Evolutionary conservation across 2,888 invertebrate species (phyloP), one percentile per base, ranked within the genome.

Genomic region (Itoplectis maculator): DNA sequence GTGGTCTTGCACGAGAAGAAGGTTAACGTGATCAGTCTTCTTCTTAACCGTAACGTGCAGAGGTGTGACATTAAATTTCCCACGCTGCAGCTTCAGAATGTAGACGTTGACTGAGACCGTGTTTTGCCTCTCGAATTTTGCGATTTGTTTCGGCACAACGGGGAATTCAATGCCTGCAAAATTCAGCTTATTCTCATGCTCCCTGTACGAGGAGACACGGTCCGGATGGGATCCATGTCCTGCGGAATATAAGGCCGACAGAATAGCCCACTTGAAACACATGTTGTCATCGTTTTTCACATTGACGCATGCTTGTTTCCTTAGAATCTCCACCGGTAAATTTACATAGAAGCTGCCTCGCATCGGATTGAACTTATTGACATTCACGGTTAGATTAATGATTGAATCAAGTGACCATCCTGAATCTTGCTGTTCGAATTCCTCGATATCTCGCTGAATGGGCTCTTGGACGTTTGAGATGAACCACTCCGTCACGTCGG

Each of bases 261-360:
- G 65, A 35, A 89, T 66, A 2, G 86, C 81, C 88, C 88, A 88
- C 49, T 85, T 83, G 49, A 88, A 88, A 49, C 88, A 90, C 63
- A 80, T 84, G 29, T 81, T 51, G 79, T 87, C 88, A 7, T 74
- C 20, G 63, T 86, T 88, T 70, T 80, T 35, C 37, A 76, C 73
- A 54, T 76, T 80, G 45, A 83, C 42, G 37, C 75, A 72, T 13
- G 75, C 76, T 3, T 45, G 23, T 40, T 66, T 66, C 15, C 35
- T 56, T 4, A 54, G 75, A 1, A 70, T 59, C 59, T 54, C 35
- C 2, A 18, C 13, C 23, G 76, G 68, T 13, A 79, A 20, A 4
- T 77, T 79, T 49, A 89, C 83, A 74, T 86, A 88, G 23, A 87
- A 87, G 29, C 86, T 85, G 5, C 83, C 86, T 8, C 70, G 66